A percentile compares a stretch with the other conserved stretches of the same genome.
These are phyloP conservation scores for Drosophila eugracilis DNA, from an alignment of 1,140 invertebrate species.

Conservation along the genomic window DNA sequence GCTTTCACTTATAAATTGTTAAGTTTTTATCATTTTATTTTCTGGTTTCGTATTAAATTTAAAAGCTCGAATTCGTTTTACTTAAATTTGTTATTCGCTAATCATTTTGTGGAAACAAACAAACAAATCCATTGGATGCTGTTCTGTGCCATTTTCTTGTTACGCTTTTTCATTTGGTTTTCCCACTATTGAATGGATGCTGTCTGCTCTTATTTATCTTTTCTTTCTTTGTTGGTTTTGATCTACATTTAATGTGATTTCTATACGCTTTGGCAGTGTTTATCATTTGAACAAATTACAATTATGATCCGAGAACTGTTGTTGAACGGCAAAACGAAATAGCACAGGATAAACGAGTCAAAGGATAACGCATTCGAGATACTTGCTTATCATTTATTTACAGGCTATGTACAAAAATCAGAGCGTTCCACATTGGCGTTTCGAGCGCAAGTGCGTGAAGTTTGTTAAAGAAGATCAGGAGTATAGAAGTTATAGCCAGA, in stretches of 20 bases:
- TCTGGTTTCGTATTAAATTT: slow-evolving; percentile 61
- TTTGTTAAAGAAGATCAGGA: slow-evolving; percentile 11
- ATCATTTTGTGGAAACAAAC: slow-evolving; percentile 52
- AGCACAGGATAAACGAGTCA: slow-evolving; percentile 38
- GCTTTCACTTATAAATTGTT: slow-evolving; percentile 41
- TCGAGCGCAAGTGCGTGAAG: slow-evolving; percentile 61
- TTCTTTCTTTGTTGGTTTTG: not conserved
- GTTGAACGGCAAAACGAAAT: slow-evolving; percentile 38
- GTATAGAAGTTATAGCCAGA: slow-evolving; percentile 16
- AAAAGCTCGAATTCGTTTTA: slow-evolving; percentile 84
- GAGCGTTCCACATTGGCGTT: slow-evolving; percentile 41
- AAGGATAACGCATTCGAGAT: slow-evolving; percentile 37
- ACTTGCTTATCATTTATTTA: slow-evolving; percentile 59
- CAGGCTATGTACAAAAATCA: slow-evolving; percentile 73
- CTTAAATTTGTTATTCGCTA: slow-evolving; percentile 65
- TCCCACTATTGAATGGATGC: slow-evolving; percentile 36
- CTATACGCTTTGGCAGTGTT: slow-evolving; percentile 82
- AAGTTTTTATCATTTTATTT: slow-evolving; percentile 18
- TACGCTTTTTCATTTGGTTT: slow-evolving; percentile 20
- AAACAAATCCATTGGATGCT: slow-evolving; percentile 50
- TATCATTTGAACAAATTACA: slow-evolving; percentile 76
- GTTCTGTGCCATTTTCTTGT: slow-evolving; percentile 50
- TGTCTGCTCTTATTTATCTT: slow-evolving; percentile 21
- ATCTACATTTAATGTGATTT: slow-evolving; percentile 71
- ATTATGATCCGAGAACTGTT: slow-evolving; percentile 45